Base-by-base conservation (phyloP, 2,888 invertebrate genomes). In the Cyrtodaria siliqua region DNA sequence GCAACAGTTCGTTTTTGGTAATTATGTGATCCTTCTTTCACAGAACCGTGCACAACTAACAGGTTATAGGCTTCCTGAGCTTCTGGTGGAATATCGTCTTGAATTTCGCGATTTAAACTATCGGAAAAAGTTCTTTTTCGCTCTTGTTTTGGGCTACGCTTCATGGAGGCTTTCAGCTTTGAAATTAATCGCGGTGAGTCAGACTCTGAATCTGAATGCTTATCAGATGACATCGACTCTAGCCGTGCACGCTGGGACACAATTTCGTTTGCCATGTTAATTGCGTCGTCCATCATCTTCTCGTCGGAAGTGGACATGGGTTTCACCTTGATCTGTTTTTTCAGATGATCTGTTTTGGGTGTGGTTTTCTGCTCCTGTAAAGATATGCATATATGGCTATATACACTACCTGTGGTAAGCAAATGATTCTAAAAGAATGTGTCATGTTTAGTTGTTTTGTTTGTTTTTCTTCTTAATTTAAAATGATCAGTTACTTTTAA, bases 241-340 rank as follows among this genome's bases (percentile, higher is more conserved):
- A 76, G 73, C 16, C 79, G 69, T 59, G 77, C 79, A 57, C 74
- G 74, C 29, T 82, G 84, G 12, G 84, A 76, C 52, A 97, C 97
- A 74, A 98, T 95, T 93, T 98, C 97, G 92, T 97, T 97, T 23
- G 98, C 98, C 94, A 98, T 95, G 62, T 97, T 97, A 77, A 98
- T 97, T 0, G 98, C 98, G 23, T 96, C 96, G 88, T 98, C 97
- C 74, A 99, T 94, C 9, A 97, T 97, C 92, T 96, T 97, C 92
- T 97, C 96, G 90, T 98, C 98, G 75, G 97, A 96, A 0, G 97
- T 96, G 14, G 98, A 98, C 94, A 99, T 98, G 2, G 96, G 97
- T 93, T 98, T 98, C 91, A 98, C 93, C 87, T 94, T 94, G 23
- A 89, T 89, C 68, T 90, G 89, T 74, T 87, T 86, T 79, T 86